Conservation (phyloP, 37 sponge, comb jelly and placozoan genomes). For the Hormiphora californensis region DNA sequence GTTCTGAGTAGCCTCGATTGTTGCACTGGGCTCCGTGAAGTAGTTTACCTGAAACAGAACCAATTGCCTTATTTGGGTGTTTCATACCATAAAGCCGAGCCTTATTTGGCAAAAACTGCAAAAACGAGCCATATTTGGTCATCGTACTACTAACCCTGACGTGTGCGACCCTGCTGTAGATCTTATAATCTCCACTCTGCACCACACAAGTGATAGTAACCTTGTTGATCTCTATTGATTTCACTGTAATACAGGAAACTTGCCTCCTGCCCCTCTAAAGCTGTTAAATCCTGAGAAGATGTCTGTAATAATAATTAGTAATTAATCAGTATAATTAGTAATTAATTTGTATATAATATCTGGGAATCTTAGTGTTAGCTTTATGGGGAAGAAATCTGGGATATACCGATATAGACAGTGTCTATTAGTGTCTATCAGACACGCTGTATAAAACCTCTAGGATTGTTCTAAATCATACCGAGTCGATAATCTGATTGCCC, state of each 20-base stretch:
- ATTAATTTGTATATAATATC: not conserved
- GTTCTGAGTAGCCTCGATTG: not conserved
- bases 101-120: too few species aligned
- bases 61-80: too few species aligned
- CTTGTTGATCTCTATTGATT: not conserved
- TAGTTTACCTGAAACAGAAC: not conserved
- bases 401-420: not conserved
- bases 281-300: not conserved
- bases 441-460: too few species aligned
- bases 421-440: too few species aligned
- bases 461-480: not conserved
- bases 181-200: not conserved
- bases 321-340: not conserved
- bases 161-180: not conserved
- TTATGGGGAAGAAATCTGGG: not conserved
- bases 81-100: too few species aligned
- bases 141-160: not conserved
- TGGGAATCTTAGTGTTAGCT: not conserved
- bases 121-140: not conserved
- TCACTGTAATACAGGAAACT: not conserved
- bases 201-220: constrained; percentile 13
- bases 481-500: not conserved
- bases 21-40: not conserved
- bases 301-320: not conserved
- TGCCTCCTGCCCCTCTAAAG: not conserved